phyloP scores from a whole-genome alignment of 2,113 vertebrate species.

The Dasyornis broadbenti region DNA sequence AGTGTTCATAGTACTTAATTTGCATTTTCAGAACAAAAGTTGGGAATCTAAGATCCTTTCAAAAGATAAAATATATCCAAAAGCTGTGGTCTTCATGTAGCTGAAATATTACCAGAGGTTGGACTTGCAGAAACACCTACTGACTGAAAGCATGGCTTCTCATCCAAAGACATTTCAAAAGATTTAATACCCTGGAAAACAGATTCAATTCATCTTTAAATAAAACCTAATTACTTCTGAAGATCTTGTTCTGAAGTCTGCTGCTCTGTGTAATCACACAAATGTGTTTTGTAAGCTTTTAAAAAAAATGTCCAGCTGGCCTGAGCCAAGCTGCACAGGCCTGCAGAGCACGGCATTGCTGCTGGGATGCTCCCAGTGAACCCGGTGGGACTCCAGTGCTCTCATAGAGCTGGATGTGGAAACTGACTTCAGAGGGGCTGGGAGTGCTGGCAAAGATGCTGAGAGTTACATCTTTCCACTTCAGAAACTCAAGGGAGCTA shows the following conservation, averaged over 20 bases:
- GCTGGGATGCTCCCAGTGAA: not conserved
- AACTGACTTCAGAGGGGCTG: not conserved
- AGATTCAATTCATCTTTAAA: not conserved
- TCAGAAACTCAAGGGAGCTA: not conserved
- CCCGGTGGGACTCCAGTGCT: rapidly evolving
- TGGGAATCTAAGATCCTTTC: not conserved
- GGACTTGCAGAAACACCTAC: not conserved
- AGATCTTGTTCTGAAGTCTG: not conserved
- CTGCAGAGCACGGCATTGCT: rapidly evolving
- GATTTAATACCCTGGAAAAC: not conserved
- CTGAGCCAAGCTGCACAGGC: not conserved
- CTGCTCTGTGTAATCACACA: not conserved
- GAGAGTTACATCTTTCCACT: not conserved
- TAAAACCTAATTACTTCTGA: not conserved
- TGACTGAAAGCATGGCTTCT: not conserved
- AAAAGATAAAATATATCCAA: not conserved
- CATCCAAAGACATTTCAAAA: not conserved
- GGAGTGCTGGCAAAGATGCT: not conserved
- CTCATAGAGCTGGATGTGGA: not conserved
- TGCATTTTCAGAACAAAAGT: not conserved
- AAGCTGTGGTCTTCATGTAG: not conserved
- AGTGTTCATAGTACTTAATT: not conserved
- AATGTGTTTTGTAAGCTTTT: not conserved
- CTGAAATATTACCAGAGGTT: not conserved
- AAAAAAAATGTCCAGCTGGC: not conserved